Base-by-base conservation (phyloP, 2,888 invertebrate genomes). In the Hirtodrosophila cameraria region DNA sequence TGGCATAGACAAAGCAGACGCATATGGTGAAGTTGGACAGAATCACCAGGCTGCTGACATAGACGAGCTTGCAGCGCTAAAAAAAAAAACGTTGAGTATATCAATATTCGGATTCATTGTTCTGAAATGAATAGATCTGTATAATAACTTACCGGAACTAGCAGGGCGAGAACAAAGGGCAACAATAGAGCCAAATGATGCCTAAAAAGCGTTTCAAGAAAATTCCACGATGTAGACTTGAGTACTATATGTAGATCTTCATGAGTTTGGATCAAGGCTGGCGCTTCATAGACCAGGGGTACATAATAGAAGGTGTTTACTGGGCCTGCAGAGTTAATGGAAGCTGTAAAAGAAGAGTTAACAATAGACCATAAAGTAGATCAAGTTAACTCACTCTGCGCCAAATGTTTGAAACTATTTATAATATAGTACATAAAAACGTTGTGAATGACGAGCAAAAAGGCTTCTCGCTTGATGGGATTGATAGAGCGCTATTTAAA, bases 251-350 rank as follows among this genome's bases (percentile, higher is more conserved):
- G 73, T 30, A 78, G 11, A 8, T 46, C 45, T n/a, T 50, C 43
- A 7, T 27, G 1, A 3, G 18, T 2, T 3, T 25, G 45, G 3
- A 11, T 7, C 4, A 7, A 18, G 2, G 31, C 73, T 2, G 57
- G 41, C n/a, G 43, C 30, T 28, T 75, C 74, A 25, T 64, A 82
- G 0, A 75, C 53, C 15, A 79, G 9, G 0, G 79, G 76, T 0
- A 75, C 33, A 41, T 79, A 75, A 11, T 69, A 73, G 15, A 82
- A 75, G 0, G 70, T 75, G 6, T 75, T 77, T 0, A 77, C 78
- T 0, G 75, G 68, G 1, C 64, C 78, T 6, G 20, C 8, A 3
- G 33, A 39, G n/a, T 63, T 43, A 1, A 73, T 63, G 1, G 82
- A 69, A 39, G 8, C 79, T 79, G 25, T 15, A 8, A n/a, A 13